Base-by-base conservation (phyloP, 2,113 vertebrate species). In the Mesitornis unicolor region DNA sequence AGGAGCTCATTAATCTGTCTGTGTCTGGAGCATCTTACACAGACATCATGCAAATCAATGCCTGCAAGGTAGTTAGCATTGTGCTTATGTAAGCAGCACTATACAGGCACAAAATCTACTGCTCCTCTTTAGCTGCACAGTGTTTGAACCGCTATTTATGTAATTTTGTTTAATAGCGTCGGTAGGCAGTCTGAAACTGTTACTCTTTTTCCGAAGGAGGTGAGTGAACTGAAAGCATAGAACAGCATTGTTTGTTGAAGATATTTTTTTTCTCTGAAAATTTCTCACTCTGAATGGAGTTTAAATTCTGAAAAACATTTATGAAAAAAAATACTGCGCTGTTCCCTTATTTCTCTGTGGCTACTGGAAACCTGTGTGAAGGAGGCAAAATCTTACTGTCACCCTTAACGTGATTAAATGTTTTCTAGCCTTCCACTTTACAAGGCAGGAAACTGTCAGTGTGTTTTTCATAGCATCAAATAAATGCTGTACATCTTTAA, bases 1-100 rank as follows among this genome's bases (percentile, higher is more conserved):
- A 79, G 87, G 73, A 96, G 88, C 8, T 95, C 93, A 94, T 97
- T 97, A 96, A 96, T 81, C 89, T 91, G 96, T 93, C 93, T 95
- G 82, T 94, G 94, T 97, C 87, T 80, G 95, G 91, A 97, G 61
- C 17, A 2, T 90, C 95, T 96, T 89, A 95, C 90, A 97, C 90
- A 97, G 89, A 83, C 77, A 91, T 69, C 82, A 88, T 92, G 92
- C 94, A 95, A 95, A 96, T 96, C 95, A 96, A 87, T 85, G 93
- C 85, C 89, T 95, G 56, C 2, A 3, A 96, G 83, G 80, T 82
- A 77, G 92, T 97, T 93, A 59, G 78, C 87, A 87, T 87, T 95
- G 67, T 93, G 68, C 85, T 93, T 93, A 79, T 88, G 87, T 95
- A 60, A 84, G 96, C 93, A 96, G 75, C 36, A 87, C 14, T 31